Conservation (phyloP, 1,140 invertebrate species). For the Mizuhopecten yessoensis region DNA sequence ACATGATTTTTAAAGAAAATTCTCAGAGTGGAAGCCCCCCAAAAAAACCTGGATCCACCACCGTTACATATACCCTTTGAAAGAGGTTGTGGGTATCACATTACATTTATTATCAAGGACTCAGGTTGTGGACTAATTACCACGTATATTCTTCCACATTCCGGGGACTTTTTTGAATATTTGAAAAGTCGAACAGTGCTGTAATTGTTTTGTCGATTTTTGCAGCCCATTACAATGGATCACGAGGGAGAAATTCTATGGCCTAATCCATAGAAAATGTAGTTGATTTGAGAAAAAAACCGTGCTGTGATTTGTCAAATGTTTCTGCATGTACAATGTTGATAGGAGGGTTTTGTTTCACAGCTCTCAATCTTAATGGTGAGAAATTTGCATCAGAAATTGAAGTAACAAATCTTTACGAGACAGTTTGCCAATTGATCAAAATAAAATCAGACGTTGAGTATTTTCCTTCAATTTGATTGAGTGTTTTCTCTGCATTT, state of each 20-base stretch:
- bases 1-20: too few species aligned
- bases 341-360: background rate
- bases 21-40: too few species aligned
- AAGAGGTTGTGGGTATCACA: too few species aligned
- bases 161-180: background rate
- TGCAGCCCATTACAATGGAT: background rate
- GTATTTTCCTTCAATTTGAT: background rate
- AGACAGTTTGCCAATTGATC: background rate
- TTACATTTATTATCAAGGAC: too few species aligned
- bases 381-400: background rate
- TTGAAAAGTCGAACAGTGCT: background rate
- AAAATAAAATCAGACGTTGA: background rate
- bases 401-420: background rate
- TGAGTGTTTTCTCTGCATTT: background rate
- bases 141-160: background rate
- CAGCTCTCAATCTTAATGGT: background rate
- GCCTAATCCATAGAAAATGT: slow-evolving; percentile 14
- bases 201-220: slow-evolving; percentile 19
- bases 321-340: background rate
- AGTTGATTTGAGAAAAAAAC: slow-evolving; percentile 21
- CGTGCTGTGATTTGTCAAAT: background rate
- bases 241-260: background rate
- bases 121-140: background rate
- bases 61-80: too few species aligned
- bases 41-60: too few species aligned